Evolutionary conservation across 2,113 vertebrate species (phyloP), one percentile per base, ranked within the genome.

Genomic region (Cephalopterus ornatus): DNA sequence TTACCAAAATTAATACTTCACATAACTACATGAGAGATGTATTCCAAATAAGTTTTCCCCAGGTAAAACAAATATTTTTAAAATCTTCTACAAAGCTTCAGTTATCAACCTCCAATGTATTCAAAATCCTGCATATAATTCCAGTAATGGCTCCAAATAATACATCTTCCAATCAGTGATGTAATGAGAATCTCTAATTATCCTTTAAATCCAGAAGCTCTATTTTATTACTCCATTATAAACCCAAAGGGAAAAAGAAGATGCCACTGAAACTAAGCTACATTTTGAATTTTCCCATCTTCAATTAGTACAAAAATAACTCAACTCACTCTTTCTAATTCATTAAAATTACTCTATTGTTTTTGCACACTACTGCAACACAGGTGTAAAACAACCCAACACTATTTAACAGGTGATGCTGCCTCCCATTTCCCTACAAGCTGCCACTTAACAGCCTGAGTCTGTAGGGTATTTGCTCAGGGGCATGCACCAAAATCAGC

Each of bases 181-280:
- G 23, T 46, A 90, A 94, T 39, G 35, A 81, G 24, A 72, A 63
- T 46, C 24, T 74, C 80, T 71, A 94, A 92, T 89, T 67, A 87
- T 92, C 90, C 96, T 97, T 97, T 97, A 96, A 97, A 97, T 96
- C 94, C 93, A 92, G 96, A 97, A 96, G 77, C 63, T 95, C 70
- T 46, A 24, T 79, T 98, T 96, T 95, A 96, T 89, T 95, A 96
- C 89, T 88, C 79, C 85, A 82, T 88, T 88, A 95, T 66, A 92
- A 83, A 86, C 41, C 47, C 80, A 92, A 96, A 89, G 35, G 78
- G 77, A 92, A 95, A 94, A 96, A 96, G 79, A 96, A 96, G 79
- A 96, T 89, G 89, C 62, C 55, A 89, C 89, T 66, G 88, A 89
- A 94, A 95, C 89, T 49, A 90, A 85, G 67, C 21, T 75, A 89